Conservation (phyloP, 2,797 vertebrate genomes). For the Lagocephalus sceleratus region DNA sequence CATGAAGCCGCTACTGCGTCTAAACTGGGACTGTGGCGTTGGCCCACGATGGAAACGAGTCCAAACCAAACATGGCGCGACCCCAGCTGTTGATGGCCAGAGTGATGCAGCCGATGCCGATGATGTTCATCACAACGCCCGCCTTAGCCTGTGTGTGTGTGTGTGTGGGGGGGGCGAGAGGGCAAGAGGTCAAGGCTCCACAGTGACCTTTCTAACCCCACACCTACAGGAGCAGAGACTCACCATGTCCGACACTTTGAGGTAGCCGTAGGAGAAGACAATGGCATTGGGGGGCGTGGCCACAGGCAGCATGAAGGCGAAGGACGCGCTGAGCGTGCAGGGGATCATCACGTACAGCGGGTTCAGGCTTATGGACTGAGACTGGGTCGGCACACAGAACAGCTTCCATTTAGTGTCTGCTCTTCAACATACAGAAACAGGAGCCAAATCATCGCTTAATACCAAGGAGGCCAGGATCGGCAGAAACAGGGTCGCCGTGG, state of each 20-base stretch:
- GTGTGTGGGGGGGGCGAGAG: slow-evolving; percentile 47
- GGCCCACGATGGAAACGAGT: slow-evolving; percentile 85
- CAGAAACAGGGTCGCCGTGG: slow-evolving; percentile 92
- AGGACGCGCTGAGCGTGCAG: slow-evolving; percentile 85
- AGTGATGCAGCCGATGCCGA: slow-evolving; percentile 80
- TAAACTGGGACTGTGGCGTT: slow-evolving; percentile 68
- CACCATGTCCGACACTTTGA: slow-evolving; percentile 90
- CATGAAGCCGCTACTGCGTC: neutral
- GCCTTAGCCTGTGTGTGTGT: slow-evolving; percentile 75
- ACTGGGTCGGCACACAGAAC: slow-evolving; percentile 45
- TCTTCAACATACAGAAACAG: neutral
- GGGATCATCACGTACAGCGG: slow-evolving; percentile 91
- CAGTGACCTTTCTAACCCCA: too few species aligned
- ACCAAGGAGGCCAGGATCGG: slow-evolving; percentile 94
- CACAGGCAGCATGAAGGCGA: slow-evolving; percentile 93
- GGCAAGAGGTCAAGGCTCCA: neutral
- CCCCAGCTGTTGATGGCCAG: slow-evolving; percentile 92
- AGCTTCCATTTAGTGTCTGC: neutral
- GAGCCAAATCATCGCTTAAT: too few species aligned
- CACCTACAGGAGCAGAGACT: slow-evolving; percentile 10
- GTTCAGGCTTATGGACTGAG: slow-evolving; percentile 80
- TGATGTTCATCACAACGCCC: slow-evolving; percentile 86
- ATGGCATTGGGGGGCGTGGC: slow-evolving; percentile 92
- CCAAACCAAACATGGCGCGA: slow-evolving; percentile 79
- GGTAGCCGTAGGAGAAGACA: slow-evolving; percentile 84